A percentile compares a stretch with the other conserved stretches of the same genome.
phyloP scores from a whole-genome alignment of 1,140 invertebrate genomes.

The Heliconius hewitsoni region DNA sequence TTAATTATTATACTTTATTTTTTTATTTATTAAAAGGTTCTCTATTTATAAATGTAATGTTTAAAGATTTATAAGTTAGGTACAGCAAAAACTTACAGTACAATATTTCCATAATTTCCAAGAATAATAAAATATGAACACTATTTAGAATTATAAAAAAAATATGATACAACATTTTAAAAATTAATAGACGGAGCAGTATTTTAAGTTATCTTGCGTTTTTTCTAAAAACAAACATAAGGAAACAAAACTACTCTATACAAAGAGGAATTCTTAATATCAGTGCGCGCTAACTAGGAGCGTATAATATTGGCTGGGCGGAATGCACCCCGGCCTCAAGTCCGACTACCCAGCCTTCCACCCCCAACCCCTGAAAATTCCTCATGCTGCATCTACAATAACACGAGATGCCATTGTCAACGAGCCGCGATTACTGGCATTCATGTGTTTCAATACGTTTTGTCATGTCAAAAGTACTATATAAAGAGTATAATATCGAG shows the following conservation, averaged over 20 bases:
- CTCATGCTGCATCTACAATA: slow-evolving; percentile 36
- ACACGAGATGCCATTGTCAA: slow-evolving; percentile 32
- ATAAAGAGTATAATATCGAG: background rate
- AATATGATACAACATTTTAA: no score
- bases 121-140: no score
- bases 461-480: background rate
- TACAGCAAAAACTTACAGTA: no score
- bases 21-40: no score
- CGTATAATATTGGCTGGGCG: slow-evolving; percentile 74
- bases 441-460: slow-evolving; percentile 19
- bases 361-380: slow-evolving; percentile 24
- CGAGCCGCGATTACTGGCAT: slow-evolving; percentile 18
- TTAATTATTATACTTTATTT: background rate
- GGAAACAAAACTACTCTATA: slow-evolving; percentile 48
- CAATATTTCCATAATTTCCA: no score
- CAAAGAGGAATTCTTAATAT: slow-evolving; percentile 78
- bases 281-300: slow-evolving; percentile 78
- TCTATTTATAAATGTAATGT: no score
- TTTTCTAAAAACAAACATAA: slow-evolving; percentile 10
- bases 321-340: slow-evolving; percentile 46
- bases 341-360: slow-evolving; percentile 24
- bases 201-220: background rate
- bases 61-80: no score
- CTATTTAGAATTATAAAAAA: no score
- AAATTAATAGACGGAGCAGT: no score